These are phyloP conservation scores for Phoxinus phoxinus DNA, from an alignment of 2,113 vertebrate genomes.

Conservation along the genomic window DNA sequence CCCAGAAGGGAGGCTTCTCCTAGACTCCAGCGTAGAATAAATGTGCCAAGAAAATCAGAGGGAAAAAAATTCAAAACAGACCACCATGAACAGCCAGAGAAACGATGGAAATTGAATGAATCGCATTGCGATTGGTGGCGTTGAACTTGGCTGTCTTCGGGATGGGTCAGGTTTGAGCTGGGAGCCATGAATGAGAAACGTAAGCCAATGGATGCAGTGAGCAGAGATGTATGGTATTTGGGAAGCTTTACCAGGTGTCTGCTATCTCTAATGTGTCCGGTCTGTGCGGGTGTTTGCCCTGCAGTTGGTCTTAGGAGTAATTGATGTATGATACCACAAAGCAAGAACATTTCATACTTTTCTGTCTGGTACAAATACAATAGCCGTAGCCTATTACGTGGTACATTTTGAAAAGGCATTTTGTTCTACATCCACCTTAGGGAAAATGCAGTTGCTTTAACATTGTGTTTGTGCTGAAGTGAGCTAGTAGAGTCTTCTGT, in stretches of 20 bases:
- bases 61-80: slow-evolving; percentile 34
- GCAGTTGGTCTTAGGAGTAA: background rate
- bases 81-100: slow-evolving; percentile 35
- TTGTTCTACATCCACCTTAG: background rate
- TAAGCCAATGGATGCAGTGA: background rate
- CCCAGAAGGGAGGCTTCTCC: slow-evolving; percentile 45
- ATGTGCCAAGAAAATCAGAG: slow-evolving; percentile 47
- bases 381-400: background rate
- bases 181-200: slow-evolving; percentile 2
- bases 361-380: background rate
- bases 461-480: background rate
- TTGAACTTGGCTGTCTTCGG: background rate
- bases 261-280: background rate
- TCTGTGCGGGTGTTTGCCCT: background rate
- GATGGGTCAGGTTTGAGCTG: background rate
- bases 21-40: slow-evolving; percentile 41
- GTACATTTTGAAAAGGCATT: background rate
- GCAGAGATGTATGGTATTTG: background rate
- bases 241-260: background rate
- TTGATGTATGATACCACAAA: slow-evolving; percentile 9
- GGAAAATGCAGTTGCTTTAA: slow-evolving; percentile 1
- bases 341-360: background rate
- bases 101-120: slow-evolving; percentile 47
- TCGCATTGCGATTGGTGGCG: slow-evolving; percentile 4
- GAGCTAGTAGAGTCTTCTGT: background rate